phyloP scores from a whole-genome alignment of 2,797 vertebrate genomes.

The Muraenolepis orangiensis region DNA sequence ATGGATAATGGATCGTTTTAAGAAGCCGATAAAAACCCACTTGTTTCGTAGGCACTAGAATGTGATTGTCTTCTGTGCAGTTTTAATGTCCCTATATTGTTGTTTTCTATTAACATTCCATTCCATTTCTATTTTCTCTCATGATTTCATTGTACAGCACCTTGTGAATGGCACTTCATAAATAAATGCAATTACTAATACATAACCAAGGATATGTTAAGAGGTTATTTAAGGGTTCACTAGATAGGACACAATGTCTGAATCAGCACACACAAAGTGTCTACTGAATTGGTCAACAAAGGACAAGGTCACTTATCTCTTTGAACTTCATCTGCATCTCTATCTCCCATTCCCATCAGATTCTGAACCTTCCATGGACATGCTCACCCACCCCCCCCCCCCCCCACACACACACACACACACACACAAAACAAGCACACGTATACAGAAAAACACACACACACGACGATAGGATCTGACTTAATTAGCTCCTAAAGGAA shows the following conservation, averaged over 20 bases:
- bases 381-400: neutral
- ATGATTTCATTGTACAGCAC: no score
- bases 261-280: neutral
- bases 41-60: no score
- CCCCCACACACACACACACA: constrained; percentile 1
- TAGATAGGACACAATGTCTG: neutral
- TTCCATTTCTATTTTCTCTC: no score
- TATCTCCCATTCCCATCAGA: constrained; percentile 12
- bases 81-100: no score
- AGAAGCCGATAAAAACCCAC: no score
- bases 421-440: constrained; percentile 16
- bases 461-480: constrained; percentile 46
- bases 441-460: neutral
- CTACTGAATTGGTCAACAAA: constrained; percentile 9
- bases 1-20: no score
- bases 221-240: constrained; percentile 45
- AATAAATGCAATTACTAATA: no score
- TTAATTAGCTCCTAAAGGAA: constrained; percentile 68
- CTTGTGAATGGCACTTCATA: no score
- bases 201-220: constrained; percentile 40
- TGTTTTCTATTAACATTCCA: no score
- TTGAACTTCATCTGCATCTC: constrained; percentile 24
- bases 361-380: constrained; percentile 31
- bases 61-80: no score
- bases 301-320: constrained; percentile 30